A percentile compares a stretch with the other conserved stretches of the same genome.
Conservation (phyloP, 2,113 vertebrate genomes). For the Strix uralensis region DNA sequence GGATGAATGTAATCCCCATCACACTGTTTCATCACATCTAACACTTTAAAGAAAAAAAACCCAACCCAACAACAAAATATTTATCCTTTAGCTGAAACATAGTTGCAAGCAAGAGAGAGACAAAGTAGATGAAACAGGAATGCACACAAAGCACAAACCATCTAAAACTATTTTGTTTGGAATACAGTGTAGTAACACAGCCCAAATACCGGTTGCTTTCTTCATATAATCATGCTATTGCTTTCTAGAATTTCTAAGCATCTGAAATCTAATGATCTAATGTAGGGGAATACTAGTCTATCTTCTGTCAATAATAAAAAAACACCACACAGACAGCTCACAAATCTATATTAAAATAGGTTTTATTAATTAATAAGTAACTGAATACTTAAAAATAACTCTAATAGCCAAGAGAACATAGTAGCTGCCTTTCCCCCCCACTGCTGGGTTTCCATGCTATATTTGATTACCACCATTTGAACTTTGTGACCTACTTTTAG, state of each 20-base stretch:
- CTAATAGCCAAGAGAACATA: neutral
- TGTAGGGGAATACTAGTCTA: neutral
- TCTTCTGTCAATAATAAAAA: neutral
- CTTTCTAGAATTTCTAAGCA: neutral
- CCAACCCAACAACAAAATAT: neutral
- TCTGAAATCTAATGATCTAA: neutral
- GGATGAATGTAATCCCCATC: neutral
- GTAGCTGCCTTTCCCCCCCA: neutral
- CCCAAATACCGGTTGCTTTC: neutral
- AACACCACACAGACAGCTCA: neutral
- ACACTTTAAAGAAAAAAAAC: neutral
- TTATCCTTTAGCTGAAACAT: neutral
- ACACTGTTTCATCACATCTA: neutral
- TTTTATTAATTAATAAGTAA: neutral
- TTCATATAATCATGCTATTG: neutral
- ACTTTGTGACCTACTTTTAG: slow-evolving; percentile 60
- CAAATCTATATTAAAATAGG: neutral
- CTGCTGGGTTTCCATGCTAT: neutral
- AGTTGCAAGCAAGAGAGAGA: neutral
- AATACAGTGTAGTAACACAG: neutral
- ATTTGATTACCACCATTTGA: slow-evolving; percentile 53
- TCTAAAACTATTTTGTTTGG: neutral
- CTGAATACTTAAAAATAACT: neutral
- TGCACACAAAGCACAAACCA: neutral
- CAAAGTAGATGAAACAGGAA: neutral